Evolutionary conservation across 2,797 vertebrate genomes (phyloP).

Genomic region (Macropus fuliginosus): DNA sequence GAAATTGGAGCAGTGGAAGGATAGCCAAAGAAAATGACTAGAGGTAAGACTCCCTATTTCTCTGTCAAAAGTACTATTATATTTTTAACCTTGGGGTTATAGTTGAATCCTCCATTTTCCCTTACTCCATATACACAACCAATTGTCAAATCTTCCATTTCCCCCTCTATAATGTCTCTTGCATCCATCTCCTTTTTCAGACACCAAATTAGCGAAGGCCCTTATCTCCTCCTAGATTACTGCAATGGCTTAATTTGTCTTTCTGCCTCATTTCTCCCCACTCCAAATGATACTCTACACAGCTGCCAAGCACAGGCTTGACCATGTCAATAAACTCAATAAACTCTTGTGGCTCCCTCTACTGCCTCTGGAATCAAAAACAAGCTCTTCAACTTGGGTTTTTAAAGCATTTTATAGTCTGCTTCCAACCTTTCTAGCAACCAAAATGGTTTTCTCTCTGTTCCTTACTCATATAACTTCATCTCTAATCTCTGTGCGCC

Average conservation of each 20-base stretch:
- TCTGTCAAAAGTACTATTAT: not conserved
- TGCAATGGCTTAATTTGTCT: not conserved
- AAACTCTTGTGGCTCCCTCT: not conserved
- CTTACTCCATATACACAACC: not conserved
- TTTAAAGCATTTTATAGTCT: not conserved
- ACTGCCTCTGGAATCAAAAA: not conserved
- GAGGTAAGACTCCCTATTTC: not conserved
- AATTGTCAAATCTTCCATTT: not conserved
- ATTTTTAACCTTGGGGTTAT: not conserved
- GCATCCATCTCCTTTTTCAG: not conserved
- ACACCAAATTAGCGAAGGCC: not conserved
- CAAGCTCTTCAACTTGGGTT: not conserved
- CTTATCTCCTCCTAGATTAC: not conserved
- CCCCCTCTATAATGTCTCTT: not conserved
- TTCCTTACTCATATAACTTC: not conserved
- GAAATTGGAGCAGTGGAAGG: not conserved
- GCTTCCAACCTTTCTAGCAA: not conserved
- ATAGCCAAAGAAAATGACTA: not conserved
- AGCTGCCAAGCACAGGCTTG: not conserved
- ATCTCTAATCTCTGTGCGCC: not conserved
- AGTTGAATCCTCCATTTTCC: not conserved
- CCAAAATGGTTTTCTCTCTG: not conserved
- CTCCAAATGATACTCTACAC: not conserved
- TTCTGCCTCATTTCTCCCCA: not conserved
- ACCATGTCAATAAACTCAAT: not conserved